phyloP scores from a whole-genome alignment of 1,140 invertebrate genomes.

The Papilio polyxenes region DNA sequence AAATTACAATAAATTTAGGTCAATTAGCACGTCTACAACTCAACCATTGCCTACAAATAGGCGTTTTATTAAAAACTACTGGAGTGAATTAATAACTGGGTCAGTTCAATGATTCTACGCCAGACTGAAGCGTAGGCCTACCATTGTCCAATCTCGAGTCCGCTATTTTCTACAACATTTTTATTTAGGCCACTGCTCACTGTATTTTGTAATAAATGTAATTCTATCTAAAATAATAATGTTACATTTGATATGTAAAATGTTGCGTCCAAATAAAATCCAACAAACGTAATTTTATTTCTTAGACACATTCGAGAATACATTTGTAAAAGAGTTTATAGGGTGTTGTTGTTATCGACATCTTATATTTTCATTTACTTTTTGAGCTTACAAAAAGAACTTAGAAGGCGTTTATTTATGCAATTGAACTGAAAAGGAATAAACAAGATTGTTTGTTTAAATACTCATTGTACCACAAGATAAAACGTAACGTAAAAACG shows the following conservation, averaged over 20 bases:
- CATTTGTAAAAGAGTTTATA: no score
- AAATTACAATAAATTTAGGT: slow-evolving; percentile 23
- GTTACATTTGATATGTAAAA: not conserved
- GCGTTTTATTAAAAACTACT: slow-evolving; percentile 38
- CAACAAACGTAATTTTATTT: no score
- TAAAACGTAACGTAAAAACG: slow-evolving; percentile 14
- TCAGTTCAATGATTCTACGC: slow-evolving; percentile 36
- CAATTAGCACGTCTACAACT: not conserved
- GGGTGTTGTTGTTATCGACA: not conserved
- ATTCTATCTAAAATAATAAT: not conserved
- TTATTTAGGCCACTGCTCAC: slow-evolving; percentile 28
- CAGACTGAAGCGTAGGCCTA: slow-evolving; percentile 29
- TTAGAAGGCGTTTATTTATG: not conserved
- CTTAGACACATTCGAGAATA: no score
- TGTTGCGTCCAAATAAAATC: no score
- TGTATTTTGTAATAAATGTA: slow-evolving; percentile 9
- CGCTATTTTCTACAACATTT: slow-evolving; percentile 21
- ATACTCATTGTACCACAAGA: slow-evolving; percentile 5
- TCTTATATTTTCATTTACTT: not conserved
- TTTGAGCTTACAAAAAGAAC: not conserved
- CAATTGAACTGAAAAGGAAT: not conserved
- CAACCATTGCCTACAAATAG: slow-evolving; percentile 32
- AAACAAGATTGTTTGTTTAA: not conserved
- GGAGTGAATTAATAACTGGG: slow-evolving; percentile 34
- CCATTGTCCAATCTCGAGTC: slow-evolving; percentile 23